These are phyloP conservation scores for Urocyon cinereoargenteus DNA, from an alignment of 2,797 vertebrate genomes.

Conservation along the genomic window DNA sequence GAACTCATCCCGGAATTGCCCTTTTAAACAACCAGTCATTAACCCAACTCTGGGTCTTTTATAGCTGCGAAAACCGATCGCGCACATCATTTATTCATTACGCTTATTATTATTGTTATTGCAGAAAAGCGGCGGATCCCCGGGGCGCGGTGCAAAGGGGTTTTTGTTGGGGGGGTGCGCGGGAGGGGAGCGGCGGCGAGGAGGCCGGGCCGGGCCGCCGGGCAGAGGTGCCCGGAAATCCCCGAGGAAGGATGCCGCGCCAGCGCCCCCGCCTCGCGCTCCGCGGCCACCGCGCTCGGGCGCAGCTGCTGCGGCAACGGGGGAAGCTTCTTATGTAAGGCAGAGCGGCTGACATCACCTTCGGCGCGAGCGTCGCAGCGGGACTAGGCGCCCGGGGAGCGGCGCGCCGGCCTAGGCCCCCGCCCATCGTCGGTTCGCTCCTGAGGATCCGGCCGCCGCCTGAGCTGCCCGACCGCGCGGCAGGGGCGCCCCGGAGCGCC, in stretches of 20 bases:
- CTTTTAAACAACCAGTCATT: slow-evolving; percentile 84
- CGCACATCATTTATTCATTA: slow-evolving; percentile 78
- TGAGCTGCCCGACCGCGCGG: not conserved
- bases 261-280: slow-evolving; percentile 47
- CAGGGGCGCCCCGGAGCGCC: not conserved
- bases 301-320: slow-evolving; percentile 82
- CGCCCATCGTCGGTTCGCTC: not conserved
- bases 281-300: slow-evolving; percentile 64
- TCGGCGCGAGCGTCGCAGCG: slow-evolving; percentile 62
- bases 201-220: not conserved
- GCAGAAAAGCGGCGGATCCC: slow-evolving; percentile 72
- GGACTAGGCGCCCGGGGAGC: slow-evolving; percentile 57
- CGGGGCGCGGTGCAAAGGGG: slow-evolving; percentile 67
- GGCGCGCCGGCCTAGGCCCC: not conserved
- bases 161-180: not conserved
- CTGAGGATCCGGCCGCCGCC: not conserved
- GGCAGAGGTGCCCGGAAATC: slow-evolving; percentile 45
- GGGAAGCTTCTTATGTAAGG: slow-evolving; percentile 88
- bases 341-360: slow-evolving; percentile 89
- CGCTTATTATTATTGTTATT: slow-evolving; percentile 83
- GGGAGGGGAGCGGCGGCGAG: not conserved
- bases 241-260: slow-evolving; percentile 59
- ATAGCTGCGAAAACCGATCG: slow-evolving; percentile 75
- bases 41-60: slow-evolving; percentile 82
- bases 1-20: slow-evolving; percentile 76